Conservation (phyloP, 1,140 invertebrate genomes). For the Caenorhabditis brenneri region DNA sequence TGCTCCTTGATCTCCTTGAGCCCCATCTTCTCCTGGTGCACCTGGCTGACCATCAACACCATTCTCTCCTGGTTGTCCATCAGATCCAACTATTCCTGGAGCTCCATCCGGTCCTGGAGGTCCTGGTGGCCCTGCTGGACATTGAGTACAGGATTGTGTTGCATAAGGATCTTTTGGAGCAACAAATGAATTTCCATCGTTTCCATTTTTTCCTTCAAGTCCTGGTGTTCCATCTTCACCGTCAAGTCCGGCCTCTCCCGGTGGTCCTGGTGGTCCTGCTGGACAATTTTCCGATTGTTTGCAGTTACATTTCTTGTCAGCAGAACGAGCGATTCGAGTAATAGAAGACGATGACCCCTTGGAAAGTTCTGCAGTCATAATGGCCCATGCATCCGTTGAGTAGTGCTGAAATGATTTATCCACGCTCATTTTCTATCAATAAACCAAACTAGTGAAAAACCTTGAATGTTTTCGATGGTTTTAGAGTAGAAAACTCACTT, state of each 20-base stretch:
- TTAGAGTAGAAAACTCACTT: background rate
- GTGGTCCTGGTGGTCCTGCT: background rate
- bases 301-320: background rate
- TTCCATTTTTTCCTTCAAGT: background rate
- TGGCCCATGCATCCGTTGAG: background rate
- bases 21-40: background rate
- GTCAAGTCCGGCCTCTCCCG: background rate
- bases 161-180: background rate
- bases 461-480: too few species aligned
- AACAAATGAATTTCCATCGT: background rate
- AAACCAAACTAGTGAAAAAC: too few species aligned
- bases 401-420: background rate
- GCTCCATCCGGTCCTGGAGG: background rate
- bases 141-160: background rate
- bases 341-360: background rate
- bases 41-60: background rate
- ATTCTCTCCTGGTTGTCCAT: background rate
- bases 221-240: background rate
- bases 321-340: background rate
- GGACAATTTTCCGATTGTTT: background rate
- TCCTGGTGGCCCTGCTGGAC: background rate
- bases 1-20: slow-evolving; percentile 19
- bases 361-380: background rate
- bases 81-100: background rate
- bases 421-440: too few species aligned